Conservation (phyloP, 2,797 vertebrate genomes). For the Etheostoma perlongum region DNA sequence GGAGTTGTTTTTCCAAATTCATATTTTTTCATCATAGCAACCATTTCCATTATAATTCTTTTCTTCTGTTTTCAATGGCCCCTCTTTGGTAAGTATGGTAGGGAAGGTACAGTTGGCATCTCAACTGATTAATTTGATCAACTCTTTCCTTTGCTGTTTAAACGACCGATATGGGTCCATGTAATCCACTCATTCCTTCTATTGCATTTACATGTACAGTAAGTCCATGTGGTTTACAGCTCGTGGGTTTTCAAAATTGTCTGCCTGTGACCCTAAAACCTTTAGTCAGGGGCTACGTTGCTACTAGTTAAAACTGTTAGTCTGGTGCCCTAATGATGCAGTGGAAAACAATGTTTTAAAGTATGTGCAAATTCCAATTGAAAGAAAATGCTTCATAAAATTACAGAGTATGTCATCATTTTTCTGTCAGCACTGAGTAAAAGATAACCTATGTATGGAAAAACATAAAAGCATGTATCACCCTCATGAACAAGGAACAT, state of each 20-base stretch:
- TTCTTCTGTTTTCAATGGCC: too few species aligned
- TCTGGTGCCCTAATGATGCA: background rate
- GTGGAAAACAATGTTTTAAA: background rate
- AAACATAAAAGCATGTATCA: constrained; percentile 12
- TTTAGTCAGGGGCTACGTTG: too few species aligned
- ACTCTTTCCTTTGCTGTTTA: background rate
- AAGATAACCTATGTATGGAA: background rate
- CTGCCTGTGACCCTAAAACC: too few species aligned
- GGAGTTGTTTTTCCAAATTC: too few species aligned
- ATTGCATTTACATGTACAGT: background rate
- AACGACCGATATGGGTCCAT: background rate
- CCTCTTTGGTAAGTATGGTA: too few species aligned
- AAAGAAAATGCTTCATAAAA: constrained; percentile 13
- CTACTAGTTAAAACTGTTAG: too few species aligned
- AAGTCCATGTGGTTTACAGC: background rate
- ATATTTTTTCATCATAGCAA: too few species aligned
- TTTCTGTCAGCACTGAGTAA: background rate
- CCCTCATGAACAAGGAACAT: constrained; percentile 25
- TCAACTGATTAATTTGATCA: background rate
- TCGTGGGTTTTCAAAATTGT: background rate
- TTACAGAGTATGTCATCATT: background rate
- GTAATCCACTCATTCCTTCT: background rate
- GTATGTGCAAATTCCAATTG: background rate
- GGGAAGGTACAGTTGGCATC: background rate
- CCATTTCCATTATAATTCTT: too few species aligned